Evolutionary conservation across 2,113 vertebrate species (phyloP), one percentile per base, ranked within the genome.

Genomic region (Thinocorus orbignyianus): DNA sequence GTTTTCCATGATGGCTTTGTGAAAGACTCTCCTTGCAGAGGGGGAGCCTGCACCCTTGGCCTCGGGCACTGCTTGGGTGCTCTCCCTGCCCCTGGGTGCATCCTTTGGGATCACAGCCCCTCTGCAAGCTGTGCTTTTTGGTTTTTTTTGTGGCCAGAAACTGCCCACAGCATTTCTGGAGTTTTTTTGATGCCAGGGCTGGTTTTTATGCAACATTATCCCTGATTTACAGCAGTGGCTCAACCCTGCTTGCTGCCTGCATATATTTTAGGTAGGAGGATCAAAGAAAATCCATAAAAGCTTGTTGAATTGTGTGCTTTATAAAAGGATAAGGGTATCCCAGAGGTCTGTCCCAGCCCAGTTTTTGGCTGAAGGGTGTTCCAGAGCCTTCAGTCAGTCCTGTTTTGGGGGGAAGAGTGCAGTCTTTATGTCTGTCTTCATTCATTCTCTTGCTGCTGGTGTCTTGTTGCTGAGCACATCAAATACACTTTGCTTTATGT

Each of bases 241-340:
- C 61, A 66, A 44, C 37, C 52, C 74, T 74, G 17, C n/a, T 64
- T 74, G 49, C 49, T 73, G 55, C 26, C 26, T 72, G 64, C 71
- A 83, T 24, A 18, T 89, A 52, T 81, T 92, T 87, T 87, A 89
- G 52, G 79, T 90, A 62, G 91, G 90, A 92, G 62, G 88, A 73
- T 71, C 2, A 44, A n/a, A 69, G 78, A 76, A 44, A 84, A 79
- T 71, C 61, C 61, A 22, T 31, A 49, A 70, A 73, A 88, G 17
- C 62, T 60, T 58, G 23, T 74, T 64, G 30, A 72, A 88, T 5
- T 5, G 10, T 83, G 57, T 81, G 52, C 48, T 86, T 68, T 90
- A 16, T 46, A 26, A 82, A 68, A 83, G 9, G 20, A 9, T 58
- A 44, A 54, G 51, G 42, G 2, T 42, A 18, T 71, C 44, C 74